phyloP scores from a whole-genome alignment of 1,140 invertebrate species.

The Bombus ignitus region DNA sequence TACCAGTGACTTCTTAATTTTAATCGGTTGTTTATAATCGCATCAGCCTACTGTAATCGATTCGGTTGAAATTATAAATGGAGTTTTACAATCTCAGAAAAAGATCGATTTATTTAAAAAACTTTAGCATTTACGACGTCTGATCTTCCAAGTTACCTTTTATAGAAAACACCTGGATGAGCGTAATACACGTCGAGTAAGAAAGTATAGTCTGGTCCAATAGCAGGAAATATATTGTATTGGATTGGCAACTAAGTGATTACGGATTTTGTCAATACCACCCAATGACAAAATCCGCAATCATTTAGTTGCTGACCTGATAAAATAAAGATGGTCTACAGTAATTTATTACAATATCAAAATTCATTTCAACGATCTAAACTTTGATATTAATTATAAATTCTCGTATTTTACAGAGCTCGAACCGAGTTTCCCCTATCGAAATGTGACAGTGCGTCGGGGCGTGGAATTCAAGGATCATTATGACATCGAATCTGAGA shows the following conservation, averaged over 20 bases:
- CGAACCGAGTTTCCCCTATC: constrained; percentile 91
- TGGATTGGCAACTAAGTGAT: too few relatives aligned
- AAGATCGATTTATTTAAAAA: not conserved
- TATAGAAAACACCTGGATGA: not conserved
- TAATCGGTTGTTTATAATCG: not conserved
- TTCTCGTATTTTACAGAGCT: constrained; percentile 86
- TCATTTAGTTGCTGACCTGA: too few relatives aligned
- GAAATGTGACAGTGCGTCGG: constrained; percentile 90
- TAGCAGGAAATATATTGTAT: too few relatives aligned
- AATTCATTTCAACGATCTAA: not conserved
- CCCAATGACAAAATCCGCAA: too few relatives aligned
- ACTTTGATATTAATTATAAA: not conserved
- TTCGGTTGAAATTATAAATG: not conserved
- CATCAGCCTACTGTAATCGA: too few relatives aligned
- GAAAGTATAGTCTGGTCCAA: not conserved
- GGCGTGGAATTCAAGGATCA: constrained; percentile 90
- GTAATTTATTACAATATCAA: not conserved
- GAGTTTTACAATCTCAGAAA: not conserved
- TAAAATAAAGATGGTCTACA: too few relatives aligned
- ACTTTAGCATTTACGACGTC: not conserved
- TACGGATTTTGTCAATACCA: too few relatives aligned
- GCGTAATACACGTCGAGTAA: not conserved
- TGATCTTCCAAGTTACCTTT: not conserved
- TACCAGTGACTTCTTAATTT: not conserved
- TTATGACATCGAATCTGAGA: constrained; percentile 91